Conservation (phyloP, 2,888 invertebrate species). For the Limnephilus marmoratus region DNA sequence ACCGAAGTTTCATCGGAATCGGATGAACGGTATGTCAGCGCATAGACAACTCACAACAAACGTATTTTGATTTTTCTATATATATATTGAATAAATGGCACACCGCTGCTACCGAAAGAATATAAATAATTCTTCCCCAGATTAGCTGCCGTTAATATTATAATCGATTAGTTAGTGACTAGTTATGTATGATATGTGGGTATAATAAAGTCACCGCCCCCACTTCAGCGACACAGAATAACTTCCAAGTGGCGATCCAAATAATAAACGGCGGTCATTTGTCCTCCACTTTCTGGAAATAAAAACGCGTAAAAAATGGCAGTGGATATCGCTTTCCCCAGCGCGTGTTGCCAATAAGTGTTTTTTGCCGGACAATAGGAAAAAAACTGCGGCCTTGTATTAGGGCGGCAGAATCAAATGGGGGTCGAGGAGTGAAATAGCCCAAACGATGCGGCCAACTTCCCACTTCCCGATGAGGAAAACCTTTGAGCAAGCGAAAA, state of each 20-base stretch:
- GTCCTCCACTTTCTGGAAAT: constrained; percentile 65
- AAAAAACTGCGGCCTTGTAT: constrained; percentile 57
- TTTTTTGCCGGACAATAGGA: constrained; percentile 64
- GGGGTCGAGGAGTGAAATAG: constrained; percentile 19
- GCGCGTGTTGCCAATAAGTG: constrained; percentile 64
- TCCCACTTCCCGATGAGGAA: constrained; percentile 35
- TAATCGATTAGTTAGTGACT: constrained; percentile 23
- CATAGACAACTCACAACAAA: no score
- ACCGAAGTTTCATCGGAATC: no score
- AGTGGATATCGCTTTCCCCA: constrained; percentile 56
- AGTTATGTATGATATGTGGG: constrained; percentile 54
- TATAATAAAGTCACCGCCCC: constrained; percentile 61
- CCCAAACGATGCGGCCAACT: constrained; percentile 49
- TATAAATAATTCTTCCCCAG: no score
- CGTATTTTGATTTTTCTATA: no score
- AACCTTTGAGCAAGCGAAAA: constrained; percentile 62
- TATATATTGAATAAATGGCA: no score
- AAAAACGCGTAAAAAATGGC: constrained; percentile 65
- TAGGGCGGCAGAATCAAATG: constrained; percentile 58
- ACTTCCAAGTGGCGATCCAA: constrained; percentile 65
- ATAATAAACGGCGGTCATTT: constrained; percentile 66
- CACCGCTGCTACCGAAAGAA: no score
- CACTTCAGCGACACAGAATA: constrained; percentile 62
- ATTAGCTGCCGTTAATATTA: no score
- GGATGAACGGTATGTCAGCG: no score